Evolutionary conservation across 2,888 invertebrate species (phyloP).

Genomic region (Boloria euphrosyne): DNA sequence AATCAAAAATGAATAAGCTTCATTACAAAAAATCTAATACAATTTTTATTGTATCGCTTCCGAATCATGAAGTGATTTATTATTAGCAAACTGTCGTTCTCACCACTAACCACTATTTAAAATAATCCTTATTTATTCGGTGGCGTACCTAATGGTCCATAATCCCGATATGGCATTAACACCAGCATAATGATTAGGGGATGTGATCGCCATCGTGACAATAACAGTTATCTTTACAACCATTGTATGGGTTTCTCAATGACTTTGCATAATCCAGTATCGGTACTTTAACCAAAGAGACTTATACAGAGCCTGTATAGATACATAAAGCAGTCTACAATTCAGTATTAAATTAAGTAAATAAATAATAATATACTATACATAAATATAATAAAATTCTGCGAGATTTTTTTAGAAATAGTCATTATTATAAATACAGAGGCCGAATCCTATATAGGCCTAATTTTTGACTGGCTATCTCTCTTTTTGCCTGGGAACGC

Average conservation of each 20-base stretch:
- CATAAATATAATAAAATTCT: no score
- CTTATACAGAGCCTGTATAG: no score
- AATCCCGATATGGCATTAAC: conserved; percentile 74
- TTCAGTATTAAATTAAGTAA: no score
- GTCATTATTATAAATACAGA: no score
- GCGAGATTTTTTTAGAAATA: no score
- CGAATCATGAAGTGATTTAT: conserved; percentile 46
- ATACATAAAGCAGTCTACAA: no score
- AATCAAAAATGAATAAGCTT: no score
- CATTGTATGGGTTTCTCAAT: conserved; percentile 20
- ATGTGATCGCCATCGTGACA: conserved; percentile 35
- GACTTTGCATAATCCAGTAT: conserved; percentile 23
- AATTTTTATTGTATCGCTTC: background rate
- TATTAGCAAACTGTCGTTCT: conserved; percentile 53
- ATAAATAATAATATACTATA: no score
- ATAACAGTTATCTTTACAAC: conserved; percentile 29
- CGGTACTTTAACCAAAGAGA: background rate
- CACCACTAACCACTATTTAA: conserved; percentile 67
- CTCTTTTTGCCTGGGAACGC: no score
- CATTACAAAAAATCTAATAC: no score
- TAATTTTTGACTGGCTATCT: no score
- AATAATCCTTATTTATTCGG: conserved; percentile 79
- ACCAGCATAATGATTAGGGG: conserved; percentile 67
- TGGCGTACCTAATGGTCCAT: conserved; percentile 73
- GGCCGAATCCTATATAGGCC: no score